These are phyloP conservation scores for Sussaba pulchella DNA, from an alignment of 2,888 invertebrate species.

Conservation along the genomic window DNA sequence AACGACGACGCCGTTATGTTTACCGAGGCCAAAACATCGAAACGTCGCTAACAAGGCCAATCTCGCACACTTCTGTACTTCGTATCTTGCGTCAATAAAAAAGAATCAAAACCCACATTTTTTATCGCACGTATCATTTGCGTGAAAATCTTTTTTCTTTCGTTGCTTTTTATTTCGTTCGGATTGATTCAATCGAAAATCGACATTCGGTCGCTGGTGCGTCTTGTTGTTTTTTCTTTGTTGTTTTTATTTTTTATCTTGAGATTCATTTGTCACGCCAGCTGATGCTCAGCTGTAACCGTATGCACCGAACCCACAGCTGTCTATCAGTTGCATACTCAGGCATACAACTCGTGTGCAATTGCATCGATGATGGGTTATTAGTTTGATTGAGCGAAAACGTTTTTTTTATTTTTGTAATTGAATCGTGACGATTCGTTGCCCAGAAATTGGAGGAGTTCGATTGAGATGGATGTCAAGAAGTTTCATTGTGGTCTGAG, in stretches of 20 bases:
- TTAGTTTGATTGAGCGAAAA: slow-evolving; percentile 26
- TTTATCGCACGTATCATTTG: not conserved
- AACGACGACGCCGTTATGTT: slow-evolving; percentile 53
- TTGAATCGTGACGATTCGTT: not conserved
- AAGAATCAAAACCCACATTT: slow-evolving; percentile 6
- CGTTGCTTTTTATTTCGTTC: not conserved
- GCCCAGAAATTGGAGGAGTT: not conserved
- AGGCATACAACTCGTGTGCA: slow-evolving; percentile 11
- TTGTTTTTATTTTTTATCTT: slow-evolving; percentile 2
- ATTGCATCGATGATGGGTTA: slow-evolving; percentile 59
- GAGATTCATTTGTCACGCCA: slow-evolving; percentile 59
- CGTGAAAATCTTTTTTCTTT: not conserved
- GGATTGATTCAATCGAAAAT: slow-evolving; percentile 35
- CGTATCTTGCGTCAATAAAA: slow-evolving; percentile 13
- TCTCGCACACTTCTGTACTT: slow-evolving; percentile 19
- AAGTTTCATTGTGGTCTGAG: not conserved
- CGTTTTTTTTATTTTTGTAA: slow-evolving; percentile 12
- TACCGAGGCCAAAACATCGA: slow-evolving; percentile 36
- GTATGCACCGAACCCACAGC: slow-evolving; percentile 60
- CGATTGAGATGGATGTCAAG: not conserved
- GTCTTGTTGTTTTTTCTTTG: slow-evolving; percentile 33
- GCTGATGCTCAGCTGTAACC: slow-evolving; percentile 65
- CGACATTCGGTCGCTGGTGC: not conserved
- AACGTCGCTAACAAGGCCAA: slow-evolving; percentile 50
- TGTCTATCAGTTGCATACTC: slow-evolving; percentile 52